Evolutionary conservation across 2,113 vertebrate species (phyloP), one percentile per base, ranked within the genome.

Genomic region (Pteropus alecto): DNA sequence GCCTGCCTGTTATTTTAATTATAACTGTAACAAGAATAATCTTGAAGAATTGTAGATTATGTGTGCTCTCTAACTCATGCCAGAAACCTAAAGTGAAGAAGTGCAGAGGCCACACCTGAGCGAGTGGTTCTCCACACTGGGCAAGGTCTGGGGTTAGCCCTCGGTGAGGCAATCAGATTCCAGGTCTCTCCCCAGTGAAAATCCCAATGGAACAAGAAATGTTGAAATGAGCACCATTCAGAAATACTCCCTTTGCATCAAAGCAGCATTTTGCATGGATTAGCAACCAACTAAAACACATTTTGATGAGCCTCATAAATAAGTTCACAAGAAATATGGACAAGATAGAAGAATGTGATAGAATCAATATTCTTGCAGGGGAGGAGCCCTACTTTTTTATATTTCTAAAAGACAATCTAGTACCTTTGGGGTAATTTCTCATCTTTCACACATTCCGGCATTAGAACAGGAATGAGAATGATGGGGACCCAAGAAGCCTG

Each of bases 201-300:
- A 35, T 73, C 26, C 51, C 84, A 33, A n/a, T 22, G 61, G 24
- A 60, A 63, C 26, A 94, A 93, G 19, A 89, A 96, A 93, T 78
- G 30, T 83, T 78, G 14, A 46, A 93, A 88, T 85, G 89, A 96
- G 73, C 61, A 93, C 51, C 70, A 68, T 22, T 70, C 92, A 82
- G 43, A 90, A 91, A 95, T 16, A 6, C 8, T 51, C 56, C 85
- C 51, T 60, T 90, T 87, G 61, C 43, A 86, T 67, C 60, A 94
- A 77, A 95, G 67, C 78, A 70, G n/a, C 65, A 58, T 90, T 95
- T 86, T 63, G 4, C 26, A 54, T 21, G 76, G 41, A 81, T 71
- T 89, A 92, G 51, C 48, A 90, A 91, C 35, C 74, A 96, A 82
- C 78, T 18, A n/a, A 77, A 89, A 74, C 46, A 65, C 16, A 60